Evolutionary conservation across 2,888 invertebrate species (phyloP), one percentile per base, ranked within the genome.

Genomic region (Platycheirus albimanus): DNA sequence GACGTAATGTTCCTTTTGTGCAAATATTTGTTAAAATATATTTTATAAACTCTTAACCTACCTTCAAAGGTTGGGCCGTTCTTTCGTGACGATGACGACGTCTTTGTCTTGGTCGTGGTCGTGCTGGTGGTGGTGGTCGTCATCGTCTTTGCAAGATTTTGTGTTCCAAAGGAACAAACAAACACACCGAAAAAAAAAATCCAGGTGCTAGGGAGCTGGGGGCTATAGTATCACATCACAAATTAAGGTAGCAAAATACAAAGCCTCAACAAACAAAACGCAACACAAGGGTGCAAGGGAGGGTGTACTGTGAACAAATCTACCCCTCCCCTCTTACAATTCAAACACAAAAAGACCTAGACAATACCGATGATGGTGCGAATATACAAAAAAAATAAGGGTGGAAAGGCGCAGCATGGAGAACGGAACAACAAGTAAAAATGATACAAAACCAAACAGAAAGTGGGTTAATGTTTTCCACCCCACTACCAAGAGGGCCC

Each of bases 381-480:
- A 81, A 71, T 61, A 77, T 47, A 61, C 52, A 24, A 3, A 4
- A 5, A 24, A 24, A n/a, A 24, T 33, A 7, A 6, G 5, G 30
- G 8, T 1, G 7, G 30, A 24, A 24, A 33, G 30, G 8, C 7
- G 1, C 5, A 45, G 56, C 43, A 30, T 7, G 13, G 1, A 8
- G 61, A 58, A 43, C 41, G 51, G 43, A 11, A 64, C 43, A 38
- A 19, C 51, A 19, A 81, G 67, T 71, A 77, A 67, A 76, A 81
- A 71, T 72, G 71, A 77, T 72, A 81, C 67, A 54, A 77, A 81
- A 66, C 67, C 77, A 72, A 71, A 81, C 71, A 67, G 77, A 81
- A 81, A 81, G 77, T 81, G 81, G 81, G 81, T 81, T 81, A 81
- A 81, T 77, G 77, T 71, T 71, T 28, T 58, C 24, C 66, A 70